Evolutionary conservation across 2,113 vertebrate genomes (phyloP), one percentile per base, ranked within the genome.

Genomic region (Jaculus jaculus): DNA sequence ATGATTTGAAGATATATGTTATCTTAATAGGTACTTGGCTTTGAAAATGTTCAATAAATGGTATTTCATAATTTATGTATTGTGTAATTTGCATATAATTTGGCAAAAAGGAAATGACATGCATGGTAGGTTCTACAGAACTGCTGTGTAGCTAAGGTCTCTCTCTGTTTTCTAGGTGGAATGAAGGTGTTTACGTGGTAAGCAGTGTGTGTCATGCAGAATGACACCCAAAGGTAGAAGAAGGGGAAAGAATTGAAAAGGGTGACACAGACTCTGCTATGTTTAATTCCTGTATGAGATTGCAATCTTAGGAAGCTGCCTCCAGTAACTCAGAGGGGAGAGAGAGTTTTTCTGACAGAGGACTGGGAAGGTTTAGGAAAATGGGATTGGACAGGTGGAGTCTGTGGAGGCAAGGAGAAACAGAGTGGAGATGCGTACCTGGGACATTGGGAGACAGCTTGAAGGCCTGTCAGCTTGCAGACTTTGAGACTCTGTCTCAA

Each of bases 21-120:
- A 73, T 47, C 1, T 32, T 71, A 30, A 13, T 47, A 84, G 65
- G 60, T 18, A 82, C 23, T 92, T 80, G 18, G 71, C 85, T 26
- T 24, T 77, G 63, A 74, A 85, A 86, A 74, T 83, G 32, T 30
- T 82, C 34, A 6, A 32, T 88, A 84, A 78, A 54, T 71, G 24
- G 16, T 60, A 23, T 89, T 83, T 89, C 58, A 34, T 51, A 61
- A 86, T 26, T 28, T 65, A 34, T 54, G 54, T 71, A 11, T 54
- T 34, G 23, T 69, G 2, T 23, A 34, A 11, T 71, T 92, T 71
- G 32, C 75, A 21, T 73, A 34, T 17, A 83, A 9, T 61, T 81
- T 84, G 81, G 26, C 58, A 87, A 18, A 39, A 51, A 74, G 34
- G 5, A n/a, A 37, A 60, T 73, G 21, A 30, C 37, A 30, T 6